Conservation (phyloP, 2,113 vertebrate species). For the Uria lomvia region DNA sequence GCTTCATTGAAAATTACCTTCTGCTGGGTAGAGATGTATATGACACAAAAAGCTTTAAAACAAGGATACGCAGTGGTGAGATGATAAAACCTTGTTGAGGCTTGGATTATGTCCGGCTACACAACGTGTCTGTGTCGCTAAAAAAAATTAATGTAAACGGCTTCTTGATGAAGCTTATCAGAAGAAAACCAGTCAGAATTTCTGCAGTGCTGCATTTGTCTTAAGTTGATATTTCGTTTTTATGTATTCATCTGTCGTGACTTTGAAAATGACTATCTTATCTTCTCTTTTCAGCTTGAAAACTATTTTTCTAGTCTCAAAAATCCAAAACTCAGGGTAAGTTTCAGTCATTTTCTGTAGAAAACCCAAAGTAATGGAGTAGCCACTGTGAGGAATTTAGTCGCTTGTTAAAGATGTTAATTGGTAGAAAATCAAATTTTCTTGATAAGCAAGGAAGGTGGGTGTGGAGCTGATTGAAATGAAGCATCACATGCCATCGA, state of each 20-base stretch:
- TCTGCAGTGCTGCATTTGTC: not conserved
- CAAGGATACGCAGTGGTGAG: not conserved
- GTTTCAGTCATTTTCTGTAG: constrained; percentile 40
- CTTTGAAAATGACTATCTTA: not conserved
- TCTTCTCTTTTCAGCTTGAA: constrained; percentile 90
- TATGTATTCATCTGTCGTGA: not conserved
- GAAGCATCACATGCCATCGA: not conserved
- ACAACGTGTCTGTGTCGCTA: not conserved
- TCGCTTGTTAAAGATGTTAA: not conserved
- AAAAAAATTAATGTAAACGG: not conserved
- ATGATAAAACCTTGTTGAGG: not conserved
- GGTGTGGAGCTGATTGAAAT: not conserved
- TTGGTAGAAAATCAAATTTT: not conserved
- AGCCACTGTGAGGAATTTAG: not conserved
- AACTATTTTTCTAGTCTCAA: constrained; percentile 99
- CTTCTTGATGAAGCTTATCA: not conserved
- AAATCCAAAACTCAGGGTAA: constrained; percentile 99
- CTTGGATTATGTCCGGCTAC: not conserved
- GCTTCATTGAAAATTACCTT: not conserved
- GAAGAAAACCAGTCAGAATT: not conserved
- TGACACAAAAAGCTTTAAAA: not conserved
- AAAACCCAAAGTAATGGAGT: not conserved
- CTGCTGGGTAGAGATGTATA: not conserved
- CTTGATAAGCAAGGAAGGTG: not conserved
- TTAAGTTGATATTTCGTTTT: not conserved